Evolutionary conservation across 2,888 invertebrate species (phyloP), one percentile per base, ranked within the genome.

Genomic region (Rotaria socialis): DNA sequence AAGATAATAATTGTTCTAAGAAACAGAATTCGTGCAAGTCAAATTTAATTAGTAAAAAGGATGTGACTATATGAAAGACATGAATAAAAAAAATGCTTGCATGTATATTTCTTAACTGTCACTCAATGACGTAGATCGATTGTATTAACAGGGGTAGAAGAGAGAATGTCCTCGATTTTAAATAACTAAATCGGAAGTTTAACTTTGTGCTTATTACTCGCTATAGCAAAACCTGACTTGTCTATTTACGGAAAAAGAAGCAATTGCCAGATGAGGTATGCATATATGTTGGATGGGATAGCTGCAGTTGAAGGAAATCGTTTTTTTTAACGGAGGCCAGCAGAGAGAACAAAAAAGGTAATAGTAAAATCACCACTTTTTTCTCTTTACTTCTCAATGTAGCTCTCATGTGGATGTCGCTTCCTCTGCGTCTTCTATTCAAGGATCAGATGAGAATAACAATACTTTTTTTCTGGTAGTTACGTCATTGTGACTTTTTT

Each of bases 11-110:
- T 67, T 27, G 35, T 35, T 67, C 8, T 14, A 35, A 8, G 35
- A 67, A 67, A 67, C 67, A 35, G 10, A 27, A 35, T 67, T 67
- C 67, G 67, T 67, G 67, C 67, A 67, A 67, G 67, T 67, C 67
- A n/a, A 67, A 67, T 67, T 67, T 67, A 16, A 67, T 67, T 67
- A 67, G 8, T 35, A 35, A 35, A 67, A 67, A 67, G 35, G 35
- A 67, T 67, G 35, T 67, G 35, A 67, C 67, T 35, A 67, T 27
- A 14, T 35, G 35, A 67, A 14, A 27, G 27, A 67, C 67, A 35
- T 67, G 14, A 67, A 67, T 4, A 35, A 16, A 27, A 16, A 27
- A 35, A 16, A 14, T 35, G 27, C 67, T 35, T 67, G 11, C 14
- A 27, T 35, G 67, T 67, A 35, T 67, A 67, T 67, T 67, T 35